These are phyloP conservation scores for Zoanthus sansibaricus DNA, from an alignment of 92 coral and sea anemone species.

Conservation along the genomic window DNA sequence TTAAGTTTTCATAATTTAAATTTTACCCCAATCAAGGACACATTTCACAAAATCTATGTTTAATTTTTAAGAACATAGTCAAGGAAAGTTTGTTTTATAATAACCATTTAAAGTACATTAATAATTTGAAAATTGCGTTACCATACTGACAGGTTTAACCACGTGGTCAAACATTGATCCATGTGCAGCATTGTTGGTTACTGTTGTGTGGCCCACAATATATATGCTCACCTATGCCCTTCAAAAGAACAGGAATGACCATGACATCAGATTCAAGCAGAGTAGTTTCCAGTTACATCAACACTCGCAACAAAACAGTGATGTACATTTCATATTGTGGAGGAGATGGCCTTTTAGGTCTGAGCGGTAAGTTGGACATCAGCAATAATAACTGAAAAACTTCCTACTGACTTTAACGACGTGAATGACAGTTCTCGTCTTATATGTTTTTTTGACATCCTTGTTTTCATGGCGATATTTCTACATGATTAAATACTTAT, in stretches of 20 bases:
- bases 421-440: too few species aligned
- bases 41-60: too few species aligned
- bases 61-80: too few species aligned
- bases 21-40: too few species aligned
- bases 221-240: slow-evolving; percentile 72
- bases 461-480: too few species aligned
- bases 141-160: slow-evolving; percentile 65
- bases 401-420: neutral
- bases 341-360: slow-evolving; percentile 51
- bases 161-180: slow-evolving; percentile 83
- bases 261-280: slow-evolving; percentile 13
- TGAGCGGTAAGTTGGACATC: slow-evolving; percentile 3
- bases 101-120: too few species aligned
- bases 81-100: too few species aligned
- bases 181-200: slow-evolving; percentile 65
- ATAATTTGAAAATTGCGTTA: neutral
- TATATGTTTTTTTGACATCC: too few species aligned
- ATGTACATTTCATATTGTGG: neutral
- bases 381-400: neutral
- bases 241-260: slow-evolving; percentile 54
- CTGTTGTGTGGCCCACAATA: slow-evolving; percentile 80
- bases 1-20: too few species aligned
- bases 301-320: neutral
- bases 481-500: too few species aligned
- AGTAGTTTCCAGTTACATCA: neutral